Evolutionary conservation across 1,140 invertebrate genomes (phyloP), one percentile per base, ranked within the genome.

Genomic region (Trichonephila clavipes): DNA sequence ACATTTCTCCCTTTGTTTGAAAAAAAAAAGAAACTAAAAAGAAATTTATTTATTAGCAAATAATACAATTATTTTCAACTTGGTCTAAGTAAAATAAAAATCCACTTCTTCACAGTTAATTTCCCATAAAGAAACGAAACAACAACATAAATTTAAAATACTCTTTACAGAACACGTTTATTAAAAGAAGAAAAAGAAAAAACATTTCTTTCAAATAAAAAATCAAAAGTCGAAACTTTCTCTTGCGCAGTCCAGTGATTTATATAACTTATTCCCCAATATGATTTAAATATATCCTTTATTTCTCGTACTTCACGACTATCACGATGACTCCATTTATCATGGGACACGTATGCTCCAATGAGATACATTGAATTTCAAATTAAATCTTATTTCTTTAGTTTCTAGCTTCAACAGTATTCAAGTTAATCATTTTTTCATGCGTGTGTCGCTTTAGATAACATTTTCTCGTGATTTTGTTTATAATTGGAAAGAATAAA

Each of bases 351-450:
- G 28, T 59, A 83, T 83, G 8, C 81, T 21, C 6, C 21, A 21
- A 28, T 18, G 81, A 58, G 44, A 83, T 83, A 51, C 24, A 51
- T 83, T 58, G 81, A 83, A 83, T 83, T 83, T 83, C 51, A 83
- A 83, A 83, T 83, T 83, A 83, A 83, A 83, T 24, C 40, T 40
- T 34, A 19, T 83, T 59, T 6, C 77, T 81, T 51, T n/a, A 16
- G 77, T 19, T 83, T 51, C 69, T 28, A 28, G 69, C 28, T 40
- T 18, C 28, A 18, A 28, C 34, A 24, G 40, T 77, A 18, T 24
- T 28, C 28, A 12, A 77, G 69, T 28, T 24, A 69, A 69, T 69
- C 69, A 34, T 77, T 77, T 77, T 28, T 28, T 28, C 16, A 18
- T 34, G 28, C 18, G 28, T 28, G 69, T 34, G 28, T 16, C 69